phyloP scores from a whole-genome alignment of 1,140 invertebrate species.

The Mycetomoellerius zeteki region DNA sequence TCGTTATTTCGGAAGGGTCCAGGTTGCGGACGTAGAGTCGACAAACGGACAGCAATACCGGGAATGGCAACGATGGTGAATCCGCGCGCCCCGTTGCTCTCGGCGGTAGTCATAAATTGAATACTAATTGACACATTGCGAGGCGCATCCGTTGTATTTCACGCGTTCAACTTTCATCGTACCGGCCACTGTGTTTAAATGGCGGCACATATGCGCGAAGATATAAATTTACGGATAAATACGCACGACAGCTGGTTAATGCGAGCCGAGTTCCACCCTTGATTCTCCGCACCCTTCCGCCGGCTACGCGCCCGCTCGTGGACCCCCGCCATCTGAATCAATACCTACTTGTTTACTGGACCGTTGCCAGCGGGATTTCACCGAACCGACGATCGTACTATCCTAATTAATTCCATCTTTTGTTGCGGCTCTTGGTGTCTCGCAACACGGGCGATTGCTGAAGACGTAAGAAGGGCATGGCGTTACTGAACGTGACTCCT shows the following conservation, averaged over 20 bases:
- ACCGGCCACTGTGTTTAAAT: constrained; percentile 72
- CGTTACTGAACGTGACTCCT: constrained; percentile 50
- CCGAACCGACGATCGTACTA: constrained; percentile 73
- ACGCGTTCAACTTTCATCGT: constrained; percentile 80
- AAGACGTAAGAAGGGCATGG: constrained; percentile 51
- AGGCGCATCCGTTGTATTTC: constrained; percentile 77
- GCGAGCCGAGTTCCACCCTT: constrained; percentile 64
- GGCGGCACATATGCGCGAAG: constrained; percentile 78
- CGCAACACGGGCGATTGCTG: constrained; percentile 63
- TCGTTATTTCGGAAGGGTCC: constrained; percentile 69
- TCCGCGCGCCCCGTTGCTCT: constrained; percentile 61
- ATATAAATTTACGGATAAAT: constrained; percentile 84
- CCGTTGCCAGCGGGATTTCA: constrained; percentile 80
- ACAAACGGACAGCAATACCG: constrained; percentile 47
- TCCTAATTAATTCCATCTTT: constrained; percentile 81
- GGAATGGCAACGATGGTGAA: constrained; percentile 28
- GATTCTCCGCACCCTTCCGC: constrained; percentile 39
- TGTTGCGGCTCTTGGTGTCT: constrained; percentile 68
- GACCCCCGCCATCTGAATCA: constrained; percentile 78
- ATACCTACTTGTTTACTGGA: constrained; percentile 84
- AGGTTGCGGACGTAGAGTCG: constrained; percentile 17
- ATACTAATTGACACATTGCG: constrained; percentile 81
- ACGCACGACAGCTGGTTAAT: constrained; percentile 81
- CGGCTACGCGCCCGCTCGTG: background rate
- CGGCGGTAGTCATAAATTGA: constrained; percentile 79